These are phyloP conservation scores for Hemithea aestivaria DNA, from an alignment of 2,888 invertebrate genomes.

Conservation along the genomic window DNA sequence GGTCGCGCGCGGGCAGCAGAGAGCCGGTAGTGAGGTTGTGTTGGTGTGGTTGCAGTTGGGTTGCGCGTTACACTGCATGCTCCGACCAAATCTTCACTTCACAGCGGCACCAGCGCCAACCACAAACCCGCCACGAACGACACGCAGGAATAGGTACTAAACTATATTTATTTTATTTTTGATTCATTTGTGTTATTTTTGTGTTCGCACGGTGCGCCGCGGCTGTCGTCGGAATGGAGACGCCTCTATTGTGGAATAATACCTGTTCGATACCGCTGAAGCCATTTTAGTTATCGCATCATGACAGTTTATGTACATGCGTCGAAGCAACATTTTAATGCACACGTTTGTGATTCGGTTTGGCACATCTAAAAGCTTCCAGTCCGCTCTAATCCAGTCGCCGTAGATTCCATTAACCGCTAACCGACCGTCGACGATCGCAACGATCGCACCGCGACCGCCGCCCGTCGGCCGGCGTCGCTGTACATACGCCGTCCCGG, in stretches of 20 bases:
- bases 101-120: slow-evolving; percentile 79
- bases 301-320: slow-evolving; percentile 40
- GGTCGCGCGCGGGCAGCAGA: slow-evolving; percentile 16
- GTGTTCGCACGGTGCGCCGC: slow-evolving; percentile 76
- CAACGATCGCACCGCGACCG: background rate
- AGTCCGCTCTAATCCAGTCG: slow-evolving; percentile 61
- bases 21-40: slow-evolving; percentile 70
- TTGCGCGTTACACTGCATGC: slow-evolving; percentile 95
- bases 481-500: slow-evolving; percentile 70
- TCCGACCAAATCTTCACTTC: slow-evolving; percentile 82
- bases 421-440: slow-evolving; percentile 51
- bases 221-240: slow-evolving; percentile 63
- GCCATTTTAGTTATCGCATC: slow-evolving; percentile 60
- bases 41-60: slow-evolving; percentile 91
- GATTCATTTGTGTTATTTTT: slow-evolving; percentile 65
- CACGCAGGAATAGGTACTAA: slow-evolving; percentile 79
- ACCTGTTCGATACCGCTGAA: slow-evolving; percentile 56
- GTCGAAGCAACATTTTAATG: slow-evolving; percentile 77
- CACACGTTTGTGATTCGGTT: slow-evolving; percentile 66
- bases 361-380: slow-evolving; percentile 65
- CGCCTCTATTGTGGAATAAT: slow-evolving; percentile 61
- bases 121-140: slow-evolving; percentile 77
- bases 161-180: slow-evolving; percentile 63
- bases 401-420: slow-evolving; percentile 62
- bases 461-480: slow-evolving; percentile 29